A percentile compares a stretch with the other conserved stretches of the same genome.
Conservation (phyloP, 2,113 vertebrate genomes). For the Bambusicola thoracicus region DNA sequence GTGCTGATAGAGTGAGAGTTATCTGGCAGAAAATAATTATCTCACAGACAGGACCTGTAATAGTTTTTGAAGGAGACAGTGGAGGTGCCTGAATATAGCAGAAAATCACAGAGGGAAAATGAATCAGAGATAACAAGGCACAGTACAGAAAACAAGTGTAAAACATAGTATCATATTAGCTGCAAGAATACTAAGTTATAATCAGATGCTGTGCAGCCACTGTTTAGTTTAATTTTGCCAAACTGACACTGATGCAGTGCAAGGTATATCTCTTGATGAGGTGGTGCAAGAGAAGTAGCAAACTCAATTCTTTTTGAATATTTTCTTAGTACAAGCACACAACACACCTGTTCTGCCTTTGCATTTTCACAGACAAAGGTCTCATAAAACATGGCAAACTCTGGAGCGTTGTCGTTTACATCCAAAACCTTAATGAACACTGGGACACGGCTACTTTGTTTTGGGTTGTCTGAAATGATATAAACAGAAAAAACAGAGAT, state of each 20-base stretch:
- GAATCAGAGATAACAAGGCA: not conserved
- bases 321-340: not conserved
- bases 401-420: slow-evolving; percentile 94
- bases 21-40: not conserved
- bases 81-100: not conserved
- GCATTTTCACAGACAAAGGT: slow-evolving; percentile 95
- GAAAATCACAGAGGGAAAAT: not conserved
- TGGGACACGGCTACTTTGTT: slow-evolving; percentile 87
- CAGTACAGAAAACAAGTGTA: not conserved
- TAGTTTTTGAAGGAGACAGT: not conserved
- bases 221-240: slow-evolving; percentile 31
- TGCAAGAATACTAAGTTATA: slow-evolving; percentile 8
- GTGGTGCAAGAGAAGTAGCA: not conserved
- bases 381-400: slow-evolving; percentile 91
- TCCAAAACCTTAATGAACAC: slow-evolving; percentile 91
- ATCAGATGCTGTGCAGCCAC: not conserved
- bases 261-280: not conserved
- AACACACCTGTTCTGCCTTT: slow-evolving; percentile 90
- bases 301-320: slow-evolving; percentile 4
- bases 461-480: slow-evolving; percentile 85
- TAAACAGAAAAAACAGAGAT: slow-evolving; percentile 43
- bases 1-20: not conserved
- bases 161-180: not conserved
- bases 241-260: not conserved
- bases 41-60: not conserved